phyloP scores from a whole-genome alignment of 2,888 invertebrate genomes.

The Diplazon laetatorius region DNA sequence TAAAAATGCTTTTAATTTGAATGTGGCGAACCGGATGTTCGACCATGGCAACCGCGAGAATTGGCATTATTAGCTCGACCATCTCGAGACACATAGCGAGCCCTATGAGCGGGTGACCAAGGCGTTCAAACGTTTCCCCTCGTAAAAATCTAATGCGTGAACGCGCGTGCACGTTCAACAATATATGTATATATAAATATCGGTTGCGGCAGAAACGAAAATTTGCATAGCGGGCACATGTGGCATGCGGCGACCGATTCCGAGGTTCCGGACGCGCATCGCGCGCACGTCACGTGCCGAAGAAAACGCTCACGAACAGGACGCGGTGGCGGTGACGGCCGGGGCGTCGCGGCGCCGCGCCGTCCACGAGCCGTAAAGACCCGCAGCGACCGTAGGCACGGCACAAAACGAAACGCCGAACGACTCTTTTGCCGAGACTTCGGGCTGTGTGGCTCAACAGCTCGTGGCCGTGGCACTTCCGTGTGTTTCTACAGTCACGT shows the following conservation, averaged over 20 bases:
- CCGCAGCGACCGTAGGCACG: not conserved
- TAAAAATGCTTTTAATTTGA: conserved; percentile 76
- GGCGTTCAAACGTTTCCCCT: too few relatives aligned
- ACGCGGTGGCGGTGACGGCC: conserved; percentile 15
- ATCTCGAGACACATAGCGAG: conserved; percentile 15
- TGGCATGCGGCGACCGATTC: conserved; percentile 57
- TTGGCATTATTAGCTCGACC: conserved; percentile 68
- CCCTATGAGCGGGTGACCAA: too few relatives aligned
- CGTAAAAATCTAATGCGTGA: conserved; percentile 5
- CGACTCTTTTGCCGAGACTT: not conserved
- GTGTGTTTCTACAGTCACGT: not conserved
- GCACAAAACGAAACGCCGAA: not conserved
- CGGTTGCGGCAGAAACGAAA: conserved; percentile 56
- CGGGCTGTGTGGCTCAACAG: not conserved
- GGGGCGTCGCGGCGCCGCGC: too few relatives aligned
- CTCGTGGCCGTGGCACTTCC: not conserved
- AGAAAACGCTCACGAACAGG: conserved; percentile 43
- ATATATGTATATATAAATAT: too few relatives aligned
- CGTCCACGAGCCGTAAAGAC: conserved; percentile 10
- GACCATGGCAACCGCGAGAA: conserved; percentile 53
- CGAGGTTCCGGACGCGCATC: conserved; percentile 34
- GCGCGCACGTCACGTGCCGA: conserved; percentile 41
- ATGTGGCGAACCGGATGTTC: conserved; percentile 74
- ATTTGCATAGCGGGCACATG: conserved; percentile 64
- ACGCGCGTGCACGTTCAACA: conserved; percentile 16